Evolutionary conservation across 2,888 invertebrate genomes (phyloP), one percentile per base, ranked within the genome.

Genomic region (Plagodis dolabraria): DNA sequence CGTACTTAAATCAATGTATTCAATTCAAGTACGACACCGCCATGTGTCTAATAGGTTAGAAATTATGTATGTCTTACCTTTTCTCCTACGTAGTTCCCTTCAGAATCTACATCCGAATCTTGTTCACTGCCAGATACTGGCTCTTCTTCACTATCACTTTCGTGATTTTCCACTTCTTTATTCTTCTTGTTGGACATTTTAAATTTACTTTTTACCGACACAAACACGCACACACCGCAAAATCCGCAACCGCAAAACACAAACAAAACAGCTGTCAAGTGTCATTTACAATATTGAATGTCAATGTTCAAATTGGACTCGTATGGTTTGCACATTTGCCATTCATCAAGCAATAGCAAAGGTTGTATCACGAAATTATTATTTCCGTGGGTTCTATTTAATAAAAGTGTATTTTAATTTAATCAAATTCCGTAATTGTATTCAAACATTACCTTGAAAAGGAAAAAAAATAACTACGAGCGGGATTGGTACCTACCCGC

Each of bases 71-170:
- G 35, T 38, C 72, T 60, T 75, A 94, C 94, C 87, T 94, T 94
- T 59, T 94, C 94, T 40, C 94, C 94, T 34, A 92, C 85, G 68
- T 88, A 94, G 49, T 94, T 92, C 33, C 91, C 91, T 62, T 92
- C 93, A 0, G 92, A 92, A 73, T 93, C 93, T 10, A 91, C 82
- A 68, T 93, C 93, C 0, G 93, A 92, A 65, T 89, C 92, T 52
- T 74, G 82, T 69, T 80, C 91, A 57, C 79, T 87, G 10, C 82
- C 91, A 7, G 87, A 88, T 42, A 83, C 87, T 44, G 86, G 84
- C 35, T 89, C 92, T 43, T 88, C 91, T 59, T 91, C 93, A 74
- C 91, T 93, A 33, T 89, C 90, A 53, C 90, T 93, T 2, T 87
- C 86, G 53, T 82, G 79, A 47, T 86, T 84, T 53, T 82, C 80